Evolutionary conservation across 2,888 invertebrate genomes (phyloP).

Genomic region (Plusia festucae): DNA sequence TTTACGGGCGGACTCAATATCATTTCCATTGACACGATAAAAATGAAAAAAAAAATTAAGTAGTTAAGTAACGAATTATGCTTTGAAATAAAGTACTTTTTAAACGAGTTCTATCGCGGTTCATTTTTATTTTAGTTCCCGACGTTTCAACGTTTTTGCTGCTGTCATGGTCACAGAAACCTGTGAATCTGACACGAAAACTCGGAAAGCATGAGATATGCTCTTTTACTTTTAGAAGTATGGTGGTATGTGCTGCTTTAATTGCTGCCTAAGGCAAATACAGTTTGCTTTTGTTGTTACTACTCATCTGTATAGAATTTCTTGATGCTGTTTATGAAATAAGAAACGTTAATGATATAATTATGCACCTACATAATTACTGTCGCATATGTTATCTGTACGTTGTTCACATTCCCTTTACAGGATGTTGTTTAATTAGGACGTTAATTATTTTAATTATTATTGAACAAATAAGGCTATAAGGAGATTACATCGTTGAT

Average conservation of each 20-base stretch:
- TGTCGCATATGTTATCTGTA: conserved; percentile 8
- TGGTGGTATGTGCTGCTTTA: conserved; percentile 13
- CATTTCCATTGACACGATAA: too few species aligned
- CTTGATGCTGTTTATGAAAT: conserved; percentile 19
- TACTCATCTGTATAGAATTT: conserved; percentile 18
- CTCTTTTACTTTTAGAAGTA: not conserved
- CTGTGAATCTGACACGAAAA: too few species aligned
- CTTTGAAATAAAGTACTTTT: too few species aligned
- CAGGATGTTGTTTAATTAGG: conserved; percentile 24
- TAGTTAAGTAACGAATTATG: too few species aligned
- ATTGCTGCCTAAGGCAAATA: conserved; percentile 33
- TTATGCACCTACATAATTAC: conserved; percentile 37
- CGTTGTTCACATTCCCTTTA: conserved; percentile 15
- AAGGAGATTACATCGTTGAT: not conserved
- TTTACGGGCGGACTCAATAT: too few species aligned
- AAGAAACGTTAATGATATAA: conserved; percentile 29
- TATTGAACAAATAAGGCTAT: conserved; percentile 16
- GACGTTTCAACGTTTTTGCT: too few species aligned
- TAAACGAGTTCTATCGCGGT: too few species aligned
- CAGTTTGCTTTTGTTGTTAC: conserved; percentile 22
- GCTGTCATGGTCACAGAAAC: too few species aligned
- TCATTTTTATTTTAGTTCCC: too few species aligned
- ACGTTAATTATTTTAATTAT: conserved; percentile 28
- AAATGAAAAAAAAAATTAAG: too few species aligned
- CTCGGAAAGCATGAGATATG: too few species aligned